Evolutionary conservation across 2,113 vertebrate genomes (phyloP).

Genomic region (Anarhynchus alexandrinus): DNA sequence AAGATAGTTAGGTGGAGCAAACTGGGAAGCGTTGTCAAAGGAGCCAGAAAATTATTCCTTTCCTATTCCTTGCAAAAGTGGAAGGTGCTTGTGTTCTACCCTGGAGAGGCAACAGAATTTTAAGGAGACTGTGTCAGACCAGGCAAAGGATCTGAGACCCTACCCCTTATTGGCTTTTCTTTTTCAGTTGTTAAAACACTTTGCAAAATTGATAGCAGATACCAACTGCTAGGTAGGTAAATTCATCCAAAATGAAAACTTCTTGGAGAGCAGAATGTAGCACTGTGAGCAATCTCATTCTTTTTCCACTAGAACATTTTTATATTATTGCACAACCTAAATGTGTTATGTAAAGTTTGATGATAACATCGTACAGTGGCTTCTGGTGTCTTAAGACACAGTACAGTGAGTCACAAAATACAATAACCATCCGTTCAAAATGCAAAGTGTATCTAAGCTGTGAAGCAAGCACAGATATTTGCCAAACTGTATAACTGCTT

Average conservation of each 20-base stretch:
- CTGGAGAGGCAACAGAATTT: neutral
- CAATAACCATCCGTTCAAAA: neutral
- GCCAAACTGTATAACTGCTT: neutral
- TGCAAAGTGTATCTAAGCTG: neutral
- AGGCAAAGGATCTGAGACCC: neutral
- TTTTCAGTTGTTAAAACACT: neutral
- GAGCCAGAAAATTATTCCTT: neutral
- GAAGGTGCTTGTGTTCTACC: neutral
- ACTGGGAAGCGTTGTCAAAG: neutral
- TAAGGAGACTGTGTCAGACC: neutral
- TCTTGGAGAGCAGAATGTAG: neutral
- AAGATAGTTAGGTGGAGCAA: neutral
- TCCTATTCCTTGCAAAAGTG: neutral
- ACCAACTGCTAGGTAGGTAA: neutral
- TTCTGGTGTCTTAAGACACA: neutral
- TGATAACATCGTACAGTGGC: neutral
- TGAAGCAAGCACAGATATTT: neutral
- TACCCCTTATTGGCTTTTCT: neutral
- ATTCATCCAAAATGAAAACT: neutral
- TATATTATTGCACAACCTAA: neutral
- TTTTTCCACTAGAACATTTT: neutral
- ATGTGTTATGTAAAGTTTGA: neutral
- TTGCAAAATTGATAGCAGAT: neutral
- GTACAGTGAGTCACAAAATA: neutral
- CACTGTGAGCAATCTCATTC: neutral